These are phyloP conservation scores for Spheniscus humboldti DNA, from an alignment of 2,797 vertebrate species.

Conservation along the genomic window DNA sequence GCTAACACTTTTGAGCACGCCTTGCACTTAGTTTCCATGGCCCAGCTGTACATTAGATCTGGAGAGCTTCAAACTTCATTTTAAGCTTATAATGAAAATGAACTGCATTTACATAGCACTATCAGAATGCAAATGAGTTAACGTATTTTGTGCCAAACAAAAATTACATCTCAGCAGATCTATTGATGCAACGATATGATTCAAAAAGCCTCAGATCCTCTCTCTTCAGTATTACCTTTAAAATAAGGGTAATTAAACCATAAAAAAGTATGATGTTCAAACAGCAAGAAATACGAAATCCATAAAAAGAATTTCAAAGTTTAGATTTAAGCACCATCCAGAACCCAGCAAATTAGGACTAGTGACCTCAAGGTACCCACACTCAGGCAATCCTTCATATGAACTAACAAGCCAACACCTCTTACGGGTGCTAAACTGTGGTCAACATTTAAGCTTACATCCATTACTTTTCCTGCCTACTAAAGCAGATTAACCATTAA, in stretches of 20 bases:
- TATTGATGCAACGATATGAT: fast-evolving
- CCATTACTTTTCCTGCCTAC: not conserved
- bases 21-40: not conserved
- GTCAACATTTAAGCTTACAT: not conserved
- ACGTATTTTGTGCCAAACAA: not conserved
- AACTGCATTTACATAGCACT: not conserved
- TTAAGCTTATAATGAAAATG: not conserved
- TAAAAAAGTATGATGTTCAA: not conserved
- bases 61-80: not conserved
- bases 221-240: not conserved
- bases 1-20: not conserved
- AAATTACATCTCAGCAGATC: not conserved
- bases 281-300: not conserved
- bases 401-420: not conserved
- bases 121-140: not conserved
- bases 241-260: not conserved
- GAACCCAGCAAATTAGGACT: not conserved
- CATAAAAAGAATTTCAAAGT: not conserved
- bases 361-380: not conserved
- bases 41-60: not conserved
- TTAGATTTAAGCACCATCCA: not conserved
- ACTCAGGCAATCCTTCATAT: not conserved
- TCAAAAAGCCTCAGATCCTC: not conserved
- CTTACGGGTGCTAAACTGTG: not conserved
- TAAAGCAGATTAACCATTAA: not conserved